phyloP scores from a whole-genome alignment of 2,113 vertebrate genomes.

The Halcyon malimbica region DNA sequence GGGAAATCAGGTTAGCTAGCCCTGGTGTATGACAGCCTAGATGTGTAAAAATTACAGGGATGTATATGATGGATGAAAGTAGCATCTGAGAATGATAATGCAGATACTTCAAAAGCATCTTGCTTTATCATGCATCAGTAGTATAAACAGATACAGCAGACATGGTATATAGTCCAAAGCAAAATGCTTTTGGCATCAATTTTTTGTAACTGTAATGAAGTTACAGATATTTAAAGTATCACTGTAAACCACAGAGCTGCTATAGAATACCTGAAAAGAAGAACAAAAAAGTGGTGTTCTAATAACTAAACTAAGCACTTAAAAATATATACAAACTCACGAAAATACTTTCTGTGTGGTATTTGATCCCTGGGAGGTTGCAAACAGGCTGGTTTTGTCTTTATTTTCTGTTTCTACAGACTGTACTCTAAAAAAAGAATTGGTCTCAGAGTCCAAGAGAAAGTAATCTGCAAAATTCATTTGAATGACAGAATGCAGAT shows the following conservation, averaged over 20 bases:
- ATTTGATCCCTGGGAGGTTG: conserved; percentile 26
- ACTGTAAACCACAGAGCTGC: not conserved
- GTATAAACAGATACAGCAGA: not conserved
- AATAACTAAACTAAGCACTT: conserved; percentile 14
- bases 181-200: not conserved
- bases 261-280: not conserved
- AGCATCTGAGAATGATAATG: not conserved
- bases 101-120: not conserved
- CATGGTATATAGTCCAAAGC: not conserved
- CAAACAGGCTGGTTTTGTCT: conserved; percentile 40
- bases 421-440: conserved; percentile 41
- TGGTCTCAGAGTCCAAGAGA: conserved; percentile 23
- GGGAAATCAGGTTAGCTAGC: not conserved
- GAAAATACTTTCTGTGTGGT: conserved; percentile 23
- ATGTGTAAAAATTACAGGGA: not conserved
- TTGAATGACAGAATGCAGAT: conserved; percentile 20
- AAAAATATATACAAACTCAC: not conserved
- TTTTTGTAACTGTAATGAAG: not conserved
- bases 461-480: conserved; percentile 65
- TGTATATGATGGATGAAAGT: not conserved
- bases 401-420: conserved; percentile 51
- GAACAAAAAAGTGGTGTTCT: not conserved
- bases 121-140: not conserved
- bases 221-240: not conserved
- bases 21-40: not conserved